Base-by-base conservation (phyloP, 1,140 invertebrate genomes). In the Atta colombica region DNA sequence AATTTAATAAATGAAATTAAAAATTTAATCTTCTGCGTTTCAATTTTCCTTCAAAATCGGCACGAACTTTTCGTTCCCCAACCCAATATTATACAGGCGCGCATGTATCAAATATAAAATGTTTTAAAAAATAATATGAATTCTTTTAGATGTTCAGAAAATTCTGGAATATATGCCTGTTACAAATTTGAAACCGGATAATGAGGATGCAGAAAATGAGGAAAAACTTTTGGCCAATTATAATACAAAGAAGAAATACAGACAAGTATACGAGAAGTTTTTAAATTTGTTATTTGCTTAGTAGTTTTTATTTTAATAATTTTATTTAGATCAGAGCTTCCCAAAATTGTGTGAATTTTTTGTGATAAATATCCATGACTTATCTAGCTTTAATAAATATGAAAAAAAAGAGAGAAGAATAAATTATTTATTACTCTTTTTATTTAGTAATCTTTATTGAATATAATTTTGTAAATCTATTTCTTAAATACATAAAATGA, bases 131-230 rank as follows among this genome's bases (percentile, higher is more conserved):
- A 72, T 45, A 53, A 35, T 25, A 25, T 21, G 45, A 39, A 60
- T 81, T 71, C 55, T 90, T 88, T 65, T 87, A 94, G 98, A 99
- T 94, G 99, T 99, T 0, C 99, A 99, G 93, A 99, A 99, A 94
- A 99, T 99, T 94, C 96, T 99, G 1, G 99, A 99, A 92, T 99
- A 98, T 92, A 99, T 99, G 97, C 99, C 99, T 0, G 99, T 99
- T 0, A 98, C 99, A 3, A 99, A 99, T 96, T 96, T 99, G 65
- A 99, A 99, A 95, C 99, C 99, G 3, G 99, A 99, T 93, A 98
- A 97, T 0, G 99, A 99, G 91, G 99, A 99, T 91, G 99, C 99
- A 18, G 99, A 99, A 96, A 98, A 99, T 96, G 99, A 99, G 88
- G 97, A 97, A 86, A 97, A 97, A 90, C 96, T 99, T 58, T 96